Percentiles rank a stretch among this genome's conserved stretches.
Conservation (phyloP, 2,113 vertebrate genomes). For the Cnemophilus loriae region DNA sequence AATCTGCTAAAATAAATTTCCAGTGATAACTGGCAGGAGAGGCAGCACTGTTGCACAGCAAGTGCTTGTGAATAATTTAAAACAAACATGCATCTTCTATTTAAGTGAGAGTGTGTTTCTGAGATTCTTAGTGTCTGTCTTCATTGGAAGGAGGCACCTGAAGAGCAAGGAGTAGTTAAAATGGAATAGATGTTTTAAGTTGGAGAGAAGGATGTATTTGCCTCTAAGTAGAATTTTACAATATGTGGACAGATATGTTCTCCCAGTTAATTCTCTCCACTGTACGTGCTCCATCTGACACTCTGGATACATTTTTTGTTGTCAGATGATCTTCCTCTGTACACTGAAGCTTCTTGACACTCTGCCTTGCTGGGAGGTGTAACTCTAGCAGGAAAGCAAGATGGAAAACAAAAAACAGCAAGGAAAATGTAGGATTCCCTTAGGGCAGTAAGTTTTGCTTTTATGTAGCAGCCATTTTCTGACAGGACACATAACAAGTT, state of each 20-base stretch:
- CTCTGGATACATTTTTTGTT: not conserved
- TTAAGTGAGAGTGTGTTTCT: not conserved
- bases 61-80: not conserved
- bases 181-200: not conserved
- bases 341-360: not conserved
- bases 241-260: not conserved
- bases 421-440: conserved; percentile 34
- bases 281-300: not conserved
- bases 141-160: not conserved
- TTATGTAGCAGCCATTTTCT: conserved; percentile 49
- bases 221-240: not conserved
- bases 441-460: conserved; percentile 11
- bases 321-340: not conserved
- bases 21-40: not conserved
- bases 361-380: not conserved
- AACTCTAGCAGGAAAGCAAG: not conserved
- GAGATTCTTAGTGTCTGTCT: not conserved
- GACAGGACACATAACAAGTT: conserved; percentile 36
- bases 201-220: not conserved
- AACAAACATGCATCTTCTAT: not conserved
- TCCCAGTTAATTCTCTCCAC: not conserved
- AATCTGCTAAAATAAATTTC: not conserved
- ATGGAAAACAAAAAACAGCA: not conserved
- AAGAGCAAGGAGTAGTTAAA: not conserved
- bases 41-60: not conserved